Base-by-base conservation (phyloP, 2,797 vertebrate species). In the Dermochelys coriacea region DNA sequence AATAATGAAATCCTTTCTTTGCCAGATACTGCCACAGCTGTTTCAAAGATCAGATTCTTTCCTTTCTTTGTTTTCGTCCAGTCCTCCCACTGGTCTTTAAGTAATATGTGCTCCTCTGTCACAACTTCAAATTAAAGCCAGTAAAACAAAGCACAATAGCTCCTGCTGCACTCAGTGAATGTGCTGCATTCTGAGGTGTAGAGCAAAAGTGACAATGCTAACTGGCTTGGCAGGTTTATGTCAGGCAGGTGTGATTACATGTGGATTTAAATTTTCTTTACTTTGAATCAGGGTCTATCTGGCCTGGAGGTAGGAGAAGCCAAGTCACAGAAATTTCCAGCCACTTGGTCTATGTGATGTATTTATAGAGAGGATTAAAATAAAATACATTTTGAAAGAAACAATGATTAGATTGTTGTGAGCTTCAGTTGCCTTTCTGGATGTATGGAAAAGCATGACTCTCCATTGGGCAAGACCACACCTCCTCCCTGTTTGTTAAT, bases 261-360 rank as follows among this genome's bases (percentile, higher is more conserved):
- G 78, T 88, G 91, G 79, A 81, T 92, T 84, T 59, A 59, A 50
- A 51, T 96, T 89, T 88, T 86, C 31, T 92, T 89, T 80, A 34
- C 49, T 91, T 94, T 80, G 84, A 91, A 82, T 54, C 80, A 85
- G n/a, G 85, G 85, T 74, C 34, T 91, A 47, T 77, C 82, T 91
- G 84, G 23, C 34, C 84, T 74, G 57, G 77, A 90, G 84, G 19
- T 74, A 47, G n/a, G 57, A 86, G 50, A 47, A 86, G 54, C 34
- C 75, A 71, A 94, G 91, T 89, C n/a, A 83, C 27, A 82, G 57
- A 94, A 93, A 37, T 80, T 49, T 86, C 93, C 79, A 90, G 1
- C n/a, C 12, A 6, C 50, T 37, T n/a, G 21, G 78, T 90, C 21
- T 74, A 0, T 64, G 41, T 49, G 51, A 51, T 82, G 47, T 16